Base-by-base conservation (phyloP, 2,888 invertebrate genomes). In the Cryptocheilus praepositus region DNA sequence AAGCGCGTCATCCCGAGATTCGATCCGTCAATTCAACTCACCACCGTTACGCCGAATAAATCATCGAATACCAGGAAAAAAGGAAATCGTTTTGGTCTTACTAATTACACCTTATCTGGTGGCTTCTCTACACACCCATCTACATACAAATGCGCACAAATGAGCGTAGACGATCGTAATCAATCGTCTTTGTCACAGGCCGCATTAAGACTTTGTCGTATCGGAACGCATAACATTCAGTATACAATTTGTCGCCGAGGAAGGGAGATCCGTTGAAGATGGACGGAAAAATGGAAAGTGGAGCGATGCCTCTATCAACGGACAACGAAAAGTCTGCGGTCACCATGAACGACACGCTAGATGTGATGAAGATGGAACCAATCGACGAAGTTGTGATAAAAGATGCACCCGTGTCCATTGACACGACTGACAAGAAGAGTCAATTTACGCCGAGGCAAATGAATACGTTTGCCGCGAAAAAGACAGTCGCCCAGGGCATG, bases 401-500 rank as follows among this genome's bases (percentile, higher is more conserved):
- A 46, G 80, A 77, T 11, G 56, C 55, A 16, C 46, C 58, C 4
- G 21, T 73, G 1, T 74, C 79, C 3, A 55, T 77, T 3, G 83
- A 84, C 18, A 81, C 82, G 3, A 81, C 79, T 15, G 83, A 84
- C 53, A 82, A 80, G 18, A 76, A 68, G 22, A 36, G 57, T 15
- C 59, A 74, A 2, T 65, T 45, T 5, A 45, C n/a, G 13, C 4
- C 61, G 8, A 74, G 75, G 65, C 83, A 84, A 36, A 71, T 83
- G 3, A 89, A 88, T 69, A 86, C 85, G 8, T 92, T 90, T 79
- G 91, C 92, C 3, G 91, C 91, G 4, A 92, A 92, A 82, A 92
- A 92, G 82, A 91, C 91, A 0, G 90, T 91, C 0, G 91, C 92
- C 0, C 92, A 92, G 87, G 93, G 93, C 25, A 92, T 94, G 91